These are phyloP conservation scores for Saimiri boliviensis DNA, from an alignment of 2,113 vertebrate genomes.

Conservation along the genomic window DNA sequence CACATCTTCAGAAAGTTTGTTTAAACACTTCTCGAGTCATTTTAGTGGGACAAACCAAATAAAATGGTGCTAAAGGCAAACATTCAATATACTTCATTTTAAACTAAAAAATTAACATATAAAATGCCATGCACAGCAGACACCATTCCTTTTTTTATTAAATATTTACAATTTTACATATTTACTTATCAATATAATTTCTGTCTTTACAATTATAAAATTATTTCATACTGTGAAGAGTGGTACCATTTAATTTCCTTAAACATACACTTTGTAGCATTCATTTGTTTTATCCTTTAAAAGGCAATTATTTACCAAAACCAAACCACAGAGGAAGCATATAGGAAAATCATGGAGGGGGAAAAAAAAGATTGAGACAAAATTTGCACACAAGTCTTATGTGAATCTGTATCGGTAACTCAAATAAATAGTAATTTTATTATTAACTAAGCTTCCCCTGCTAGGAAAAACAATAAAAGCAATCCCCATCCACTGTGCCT, in stretches of 20 bases:
- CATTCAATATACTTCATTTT: conserved; percentile 37
- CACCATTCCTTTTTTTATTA: conserved; percentile 49
- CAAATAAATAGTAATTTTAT: conserved; percentile 84
- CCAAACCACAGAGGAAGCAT: conserved; percentile 73
- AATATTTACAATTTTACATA: conserved; percentile 88
- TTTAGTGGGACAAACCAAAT: neutral
- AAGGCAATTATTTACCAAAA: conserved; percentile 71
- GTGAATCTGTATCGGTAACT: conserved; percentile 78
- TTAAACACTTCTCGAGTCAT: neutral
- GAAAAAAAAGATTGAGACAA: conserved; percentile 75
- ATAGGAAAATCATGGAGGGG: conserved; percentile 64
- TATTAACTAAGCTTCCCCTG: conserved; percentile 69
- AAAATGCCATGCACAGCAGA: conserved; percentile 75
- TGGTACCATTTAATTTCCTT: conserved; percentile 53
- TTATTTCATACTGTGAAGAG: conserved; percentile 66
- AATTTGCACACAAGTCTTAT: conserved; percentile 78
- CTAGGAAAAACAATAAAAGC: conserved; percentile 30
- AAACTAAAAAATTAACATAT: conserved; percentile 24
- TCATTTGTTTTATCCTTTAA: conserved; percentile 33
- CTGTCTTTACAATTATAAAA: conserved; percentile 82
- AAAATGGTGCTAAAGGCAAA: conserved; percentile 45
- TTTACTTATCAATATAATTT: conserved; percentile 81
- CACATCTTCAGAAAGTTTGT: neutral
- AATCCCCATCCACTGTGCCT: conserved; percentile 72
- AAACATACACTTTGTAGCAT: conserved; percentile 35